These are phyloP conservation scores for Pardalotus punctatus DNA, from an alignment of 2,113 vertebrate species.

Conservation along the genomic window DNA sequence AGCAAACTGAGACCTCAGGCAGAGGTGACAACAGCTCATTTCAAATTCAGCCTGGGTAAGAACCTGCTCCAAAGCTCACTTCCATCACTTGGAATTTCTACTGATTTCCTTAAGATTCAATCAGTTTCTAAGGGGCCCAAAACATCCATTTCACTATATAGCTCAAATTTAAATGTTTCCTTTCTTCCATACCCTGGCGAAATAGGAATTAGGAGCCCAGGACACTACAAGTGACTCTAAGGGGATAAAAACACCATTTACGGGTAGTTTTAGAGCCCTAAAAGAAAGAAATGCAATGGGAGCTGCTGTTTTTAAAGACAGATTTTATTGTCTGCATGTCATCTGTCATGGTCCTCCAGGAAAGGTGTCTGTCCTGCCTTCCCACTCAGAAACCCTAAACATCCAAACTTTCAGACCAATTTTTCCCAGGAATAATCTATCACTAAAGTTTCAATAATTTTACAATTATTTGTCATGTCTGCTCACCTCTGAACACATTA, in stretches of 20 bases:
- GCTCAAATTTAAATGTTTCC: not conserved
- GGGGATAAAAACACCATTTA: not conserved
- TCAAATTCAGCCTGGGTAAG: not conserved
- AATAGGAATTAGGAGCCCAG: not conserved
- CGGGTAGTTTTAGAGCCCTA: not conserved
- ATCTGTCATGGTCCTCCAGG: not conserved
- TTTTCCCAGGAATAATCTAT: not conserved
- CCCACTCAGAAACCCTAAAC: not conserved
- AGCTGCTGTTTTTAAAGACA: not conserved
- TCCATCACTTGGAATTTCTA: not conserved
- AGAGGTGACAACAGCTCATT: not conserved
- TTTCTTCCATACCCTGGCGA: not conserved
- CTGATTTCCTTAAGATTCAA: not conserved
- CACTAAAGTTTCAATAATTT: not conserved
- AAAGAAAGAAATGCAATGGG: not conserved
- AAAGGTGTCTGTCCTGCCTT: not conserved
- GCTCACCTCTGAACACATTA: not conserved
- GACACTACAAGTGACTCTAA: not conserved
- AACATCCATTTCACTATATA: not conserved
- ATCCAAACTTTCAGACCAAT: not conserved
- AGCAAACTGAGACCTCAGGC: not conserved
- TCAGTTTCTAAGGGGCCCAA: not conserved
- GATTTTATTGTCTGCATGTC: not conserved
- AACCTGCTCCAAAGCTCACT: not conserved
- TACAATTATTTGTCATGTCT: not conserved